Evolutionary conservation across 2,888 invertebrate genomes (phyloP), one percentile per base, ranked within the genome.

Genomic region (Chrysodeixis includens): DNA sequence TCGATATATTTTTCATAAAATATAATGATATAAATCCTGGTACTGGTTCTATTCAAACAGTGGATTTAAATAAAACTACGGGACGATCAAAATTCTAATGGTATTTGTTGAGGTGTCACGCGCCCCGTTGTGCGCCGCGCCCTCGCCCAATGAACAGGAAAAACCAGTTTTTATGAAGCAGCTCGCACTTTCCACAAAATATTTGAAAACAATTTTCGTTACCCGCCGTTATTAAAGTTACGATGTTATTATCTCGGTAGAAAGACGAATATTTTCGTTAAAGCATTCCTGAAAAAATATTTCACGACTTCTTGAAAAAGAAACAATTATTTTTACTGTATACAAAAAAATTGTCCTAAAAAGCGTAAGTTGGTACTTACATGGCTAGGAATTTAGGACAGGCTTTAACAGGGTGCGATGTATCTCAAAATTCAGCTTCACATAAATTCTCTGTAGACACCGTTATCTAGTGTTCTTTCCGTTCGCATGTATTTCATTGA

Each of bases 171-270:
- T 40, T 40, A 40, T 40, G 6, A 14, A 35, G 6, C n/a, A 40
- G 40, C n/a, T 14, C 35, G 35, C 14, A 14, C 5, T 40, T 40
- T 35, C 14, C 40, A 40, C 40, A 4, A 40, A 40, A 40, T 10
- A 49, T 49, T 71, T 40, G 9, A 14, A 30, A 56, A 49, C 22
- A 18, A 61, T 58, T 40, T 22, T 49, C 14, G 52, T 58, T 46
- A 55, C 49, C 52, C 26, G 49, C 14, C 46, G 14, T 52, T 58
- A 14, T 44, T 12, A 60, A 57, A 55, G 16, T 64, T 55, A 51
- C 30, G 59, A 56, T 57, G 40, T 71, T 76, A 60, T 76, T 72
- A 56, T 72, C 61, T 32, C 30, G 9, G 61, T 53, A 72, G 22
- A 71, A 56, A 10, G 46, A 32, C 10, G 4, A 49, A 66, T 72